Percentiles rank a stretch among this genome's conserved stretches.
These are phyloP conservation scores for Otocyon megalotis DNA, from an alignment of 2,113 vertebrate genomes.

Conservation along the genomic window DNA sequence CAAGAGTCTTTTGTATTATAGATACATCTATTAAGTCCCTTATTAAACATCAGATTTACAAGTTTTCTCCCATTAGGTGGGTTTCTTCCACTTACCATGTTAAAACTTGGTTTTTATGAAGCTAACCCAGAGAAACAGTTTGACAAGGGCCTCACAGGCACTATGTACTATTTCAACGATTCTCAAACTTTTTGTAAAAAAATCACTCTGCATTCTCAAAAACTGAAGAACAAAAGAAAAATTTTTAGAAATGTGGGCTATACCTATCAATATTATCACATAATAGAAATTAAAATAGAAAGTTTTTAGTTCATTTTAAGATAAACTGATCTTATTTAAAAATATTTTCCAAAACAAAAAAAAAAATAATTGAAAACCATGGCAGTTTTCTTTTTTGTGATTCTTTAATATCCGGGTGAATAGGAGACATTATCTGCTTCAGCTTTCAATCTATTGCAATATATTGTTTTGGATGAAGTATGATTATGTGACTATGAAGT, in stretches of 20 bases:
- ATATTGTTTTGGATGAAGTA: background rate
- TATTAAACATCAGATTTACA: background rate
- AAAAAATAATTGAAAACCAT: background rate
- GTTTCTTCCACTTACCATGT: background rate
- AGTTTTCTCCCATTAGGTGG: background rate
- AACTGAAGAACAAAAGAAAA: background rate
- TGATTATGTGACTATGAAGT: background rate
- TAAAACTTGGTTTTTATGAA: background rate
- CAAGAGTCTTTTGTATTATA: background rate
- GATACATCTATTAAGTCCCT: background rate
- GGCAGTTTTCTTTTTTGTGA: background rate
- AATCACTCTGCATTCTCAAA: background rate
- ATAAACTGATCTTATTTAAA: background rate
- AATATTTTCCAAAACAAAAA: background rate
- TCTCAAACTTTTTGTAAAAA: conserved; percentile 25
- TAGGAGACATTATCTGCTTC: background rate
- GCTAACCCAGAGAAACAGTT: background rate
- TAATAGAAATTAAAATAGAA: conserved; percentile 14
- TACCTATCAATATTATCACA: background rate
- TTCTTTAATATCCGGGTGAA: background rate
- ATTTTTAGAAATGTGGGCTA: background rate
- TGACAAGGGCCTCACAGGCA: background rate
- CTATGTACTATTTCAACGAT: background rate
- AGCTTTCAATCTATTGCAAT: background rate
- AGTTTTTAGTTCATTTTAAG: background rate